Conservation (phyloP, 2,888 invertebrate species). For the Diabrotica balteata region DNA sequence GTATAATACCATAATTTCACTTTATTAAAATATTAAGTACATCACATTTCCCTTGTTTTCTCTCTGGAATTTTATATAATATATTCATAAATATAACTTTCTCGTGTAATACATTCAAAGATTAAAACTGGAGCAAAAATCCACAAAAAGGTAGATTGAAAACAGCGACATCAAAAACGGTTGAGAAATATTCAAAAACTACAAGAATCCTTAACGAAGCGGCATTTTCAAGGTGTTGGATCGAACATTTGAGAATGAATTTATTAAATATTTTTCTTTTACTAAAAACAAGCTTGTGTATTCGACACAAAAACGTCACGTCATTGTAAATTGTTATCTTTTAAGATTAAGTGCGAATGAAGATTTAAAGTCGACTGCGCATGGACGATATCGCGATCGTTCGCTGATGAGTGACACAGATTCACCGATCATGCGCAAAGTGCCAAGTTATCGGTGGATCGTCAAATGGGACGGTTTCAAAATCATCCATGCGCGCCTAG, state of each 20-base stretch:
- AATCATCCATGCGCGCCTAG: too few relatives aligned
- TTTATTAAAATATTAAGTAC: constrained; percentile 60
- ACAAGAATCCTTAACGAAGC: constrained; percentile 11
- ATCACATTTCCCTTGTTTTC: constrained; percentile 53
- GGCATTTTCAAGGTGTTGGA: constrained; percentile 12
- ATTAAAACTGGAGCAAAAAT: not conserved
- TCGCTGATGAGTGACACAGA: too few relatives aligned
- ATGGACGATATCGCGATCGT: too few relatives aligned
- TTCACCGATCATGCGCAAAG: too few relatives aligned
- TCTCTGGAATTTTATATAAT: constrained; percentile 36
- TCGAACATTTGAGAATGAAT: constrained; percentile 12
- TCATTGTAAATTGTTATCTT: too few relatives aligned
- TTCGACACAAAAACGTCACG: constrained; percentile 2
- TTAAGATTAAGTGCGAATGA: too few relatives aligned
- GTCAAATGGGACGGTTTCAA: not conserved
- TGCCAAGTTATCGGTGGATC: not conserved
- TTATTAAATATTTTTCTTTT: constrained; percentile 10
- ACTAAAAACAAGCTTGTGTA: constrained; percentile 4
- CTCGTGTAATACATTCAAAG: constrained; percentile 20
- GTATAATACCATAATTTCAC: constrained; percentile 50
- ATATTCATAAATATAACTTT: constrained; percentile 29
- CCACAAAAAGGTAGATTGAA: constrained; percentile 11
- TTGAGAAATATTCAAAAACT: constrained; percentile 10
- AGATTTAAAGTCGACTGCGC: too few relatives aligned
- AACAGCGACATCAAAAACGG: constrained; percentile 26